These are phyloP conservation scores for Coecobrya sp. DNA, from an alignment of 2,888 invertebrate genomes.

Conservation along the genomic window DNA sequence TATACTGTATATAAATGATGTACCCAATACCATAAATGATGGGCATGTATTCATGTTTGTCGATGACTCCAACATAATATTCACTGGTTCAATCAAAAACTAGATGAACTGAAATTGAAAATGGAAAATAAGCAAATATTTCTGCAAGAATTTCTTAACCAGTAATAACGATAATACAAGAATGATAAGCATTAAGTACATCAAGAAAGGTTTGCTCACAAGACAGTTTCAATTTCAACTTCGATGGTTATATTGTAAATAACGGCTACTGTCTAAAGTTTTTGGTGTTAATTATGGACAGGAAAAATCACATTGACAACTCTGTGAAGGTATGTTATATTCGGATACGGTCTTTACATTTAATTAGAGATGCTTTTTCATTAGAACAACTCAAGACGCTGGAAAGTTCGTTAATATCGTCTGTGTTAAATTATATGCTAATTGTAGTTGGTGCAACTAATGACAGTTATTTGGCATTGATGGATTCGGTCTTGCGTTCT, in stretches of 20 bases:
- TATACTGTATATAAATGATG: constrained; percentile 45
- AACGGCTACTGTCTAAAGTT: too few relatives aligned
- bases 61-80: not conserved
- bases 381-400: not conserved
- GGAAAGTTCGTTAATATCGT: not conserved
- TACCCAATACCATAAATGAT: constrained; percentile 1
- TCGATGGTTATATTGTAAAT: not conserved
- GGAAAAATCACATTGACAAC: too few relatives aligned
- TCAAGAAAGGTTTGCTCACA: not conserved
- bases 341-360: not conserved
- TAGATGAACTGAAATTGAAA: not conserved
- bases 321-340: constrained; percentile 9
- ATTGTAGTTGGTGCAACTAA: not conserved
- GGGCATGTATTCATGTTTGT: constrained; percentile 18
- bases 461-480: not conserved
- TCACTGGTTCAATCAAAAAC: not conserved
- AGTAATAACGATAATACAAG: constrained; percentile 44
- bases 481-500: not conserved
- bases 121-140: constrained; percentile 49
- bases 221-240: not conserved
- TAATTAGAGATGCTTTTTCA: not conserved
- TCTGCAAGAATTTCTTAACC: not conserved
- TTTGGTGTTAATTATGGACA: too few relatives aligned
- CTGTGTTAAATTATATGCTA: constrained; percentile 14
- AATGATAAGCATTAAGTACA: constrained; percentile 35